Conservation (phyloP, 37 sponge, comb jelly and placozoan species). For the Cliona cf. orientalis region DNA sequence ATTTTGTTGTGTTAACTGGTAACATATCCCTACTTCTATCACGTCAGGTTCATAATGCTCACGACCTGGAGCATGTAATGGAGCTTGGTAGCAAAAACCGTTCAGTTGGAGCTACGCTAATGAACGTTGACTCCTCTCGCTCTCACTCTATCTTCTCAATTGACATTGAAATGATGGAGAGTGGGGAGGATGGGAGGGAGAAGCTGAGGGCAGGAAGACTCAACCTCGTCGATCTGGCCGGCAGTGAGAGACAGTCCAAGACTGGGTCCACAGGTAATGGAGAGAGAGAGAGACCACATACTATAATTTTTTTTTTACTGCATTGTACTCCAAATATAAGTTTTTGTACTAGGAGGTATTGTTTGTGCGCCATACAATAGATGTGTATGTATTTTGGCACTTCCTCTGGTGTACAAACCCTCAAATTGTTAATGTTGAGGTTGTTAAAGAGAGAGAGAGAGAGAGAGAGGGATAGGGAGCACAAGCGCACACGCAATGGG, state of each 20-base stretch:
- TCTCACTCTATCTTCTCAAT: slow-evolving; percentile 99
- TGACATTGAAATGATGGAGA: slow-evolving; percentile 82
- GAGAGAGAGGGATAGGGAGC: no score
- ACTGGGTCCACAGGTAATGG: slow-evolving; percentile 94
- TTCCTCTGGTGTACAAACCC: no score
- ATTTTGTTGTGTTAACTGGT: no score
- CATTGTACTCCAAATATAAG: not conserved
- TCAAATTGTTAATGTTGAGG: no score
- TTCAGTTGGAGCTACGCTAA: slow-evolving; percentile 94
- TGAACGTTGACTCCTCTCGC: slow-evolving; percentile 98
- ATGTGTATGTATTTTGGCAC: no score
- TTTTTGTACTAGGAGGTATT: no score
- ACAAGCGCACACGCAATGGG: no score
- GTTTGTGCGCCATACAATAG: no score
- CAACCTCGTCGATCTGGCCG: slow-evolving; percentile 98
- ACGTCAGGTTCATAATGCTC: slow-evolving; percentile 56
- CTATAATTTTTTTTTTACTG: no score
- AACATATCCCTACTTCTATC: no score
- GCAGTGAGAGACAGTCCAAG: slow-evolving; percentile 94
- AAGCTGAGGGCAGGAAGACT: slow-evolving; percentile 79
- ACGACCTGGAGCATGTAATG: slow-evolving; percentile 84
- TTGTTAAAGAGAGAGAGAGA: no score
- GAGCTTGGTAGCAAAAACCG: slow-evolving; percentile 90
- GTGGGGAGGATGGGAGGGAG: slow-evolving; percentile 48
- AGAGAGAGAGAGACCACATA: no score